A percentile compares a stretch with the other conserved stretches of the same genome.
Conservation (phyloP, 2,888 invertebrate genomes). For the Nipponacmea schrenckii region DNA sequence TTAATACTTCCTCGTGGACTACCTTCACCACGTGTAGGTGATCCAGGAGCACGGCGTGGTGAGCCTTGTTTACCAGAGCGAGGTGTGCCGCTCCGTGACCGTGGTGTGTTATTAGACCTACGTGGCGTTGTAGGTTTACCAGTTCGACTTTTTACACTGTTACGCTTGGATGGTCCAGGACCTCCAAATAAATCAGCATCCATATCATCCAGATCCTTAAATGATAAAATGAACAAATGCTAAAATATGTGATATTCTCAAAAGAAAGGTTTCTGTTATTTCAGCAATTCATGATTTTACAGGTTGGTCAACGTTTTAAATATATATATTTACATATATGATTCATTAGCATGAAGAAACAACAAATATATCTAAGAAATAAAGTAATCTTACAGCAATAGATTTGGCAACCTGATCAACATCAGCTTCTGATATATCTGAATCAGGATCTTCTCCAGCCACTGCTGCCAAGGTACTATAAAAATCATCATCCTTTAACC, state of each 20-base stretch:
- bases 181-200: conserved; percentile 61
- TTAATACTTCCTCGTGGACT: conserved; percentile 42
- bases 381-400: conserved; percentile 47
- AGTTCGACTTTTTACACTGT: conserved; percentile 40
- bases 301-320: too few species aligned
- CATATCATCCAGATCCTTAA: conserved; percentile 61
- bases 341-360: too few species aligned
- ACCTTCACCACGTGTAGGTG: conserved; percentile 41
- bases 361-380: too few species aligned
- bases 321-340: too few species aligned
- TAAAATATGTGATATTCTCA: too few species aligned
- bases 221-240: too few species aligned
- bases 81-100: conserved; percentile 31
- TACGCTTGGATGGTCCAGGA: conserved; percentile 40
- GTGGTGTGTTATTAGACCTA: conserved; percentile 39
- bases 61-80: conserved; percentile 6
- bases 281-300: too few species aligned
- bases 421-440: conserved; percentile 61
- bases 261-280: too few species aligned
- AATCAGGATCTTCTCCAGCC: conserved; percentile 49
- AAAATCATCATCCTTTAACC: conserved; percentile 54
- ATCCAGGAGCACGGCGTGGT: conserved; percentile 31
- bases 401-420: conserved; percentile 59
- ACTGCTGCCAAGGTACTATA: conserved; percentile 56
- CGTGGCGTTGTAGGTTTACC: conserved; percentile 50